Evolutionary conservation across 2,888 invertebrate species (phyloP).

Genomic region (Acanthosepion lycidas): DNA sequence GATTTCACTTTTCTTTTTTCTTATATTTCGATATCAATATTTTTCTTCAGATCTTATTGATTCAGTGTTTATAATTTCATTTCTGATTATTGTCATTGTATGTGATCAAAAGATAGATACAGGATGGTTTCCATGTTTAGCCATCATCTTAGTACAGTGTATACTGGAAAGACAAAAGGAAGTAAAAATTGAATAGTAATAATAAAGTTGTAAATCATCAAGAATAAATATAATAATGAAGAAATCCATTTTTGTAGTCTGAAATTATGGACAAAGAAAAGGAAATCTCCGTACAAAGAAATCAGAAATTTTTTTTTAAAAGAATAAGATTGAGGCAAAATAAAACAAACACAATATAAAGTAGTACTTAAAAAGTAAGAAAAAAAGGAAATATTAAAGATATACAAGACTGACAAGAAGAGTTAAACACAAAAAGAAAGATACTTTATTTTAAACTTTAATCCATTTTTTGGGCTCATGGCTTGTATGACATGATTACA

Average conservation of each 20-base stretch:
- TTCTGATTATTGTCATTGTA: background rate
- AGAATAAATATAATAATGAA: background rate
- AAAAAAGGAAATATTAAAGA: too few relatives aligned
- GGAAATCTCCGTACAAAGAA: background rate
- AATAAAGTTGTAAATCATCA: background rate
- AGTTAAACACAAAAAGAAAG: too few relatives aligned
- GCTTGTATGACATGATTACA: too few relatives aligned
- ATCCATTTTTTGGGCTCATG: too few relatives aligned
- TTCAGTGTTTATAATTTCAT: conserved; percentile 4
- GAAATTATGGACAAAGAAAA: background rate
- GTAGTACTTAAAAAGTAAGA: too few relatives aligned
- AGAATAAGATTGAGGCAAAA: too few relatives aligned
- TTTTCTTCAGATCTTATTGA: background rate
- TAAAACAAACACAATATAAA: too few relatives aligned
- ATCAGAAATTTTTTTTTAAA: background rate
- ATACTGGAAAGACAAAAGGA: background rate
- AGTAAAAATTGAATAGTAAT: background rate
- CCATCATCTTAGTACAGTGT: background rate
- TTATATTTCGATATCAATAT: background rate
- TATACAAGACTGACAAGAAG: too few relatives aligned
- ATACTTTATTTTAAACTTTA: too few relatives aligned
- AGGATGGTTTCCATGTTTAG: background rate
- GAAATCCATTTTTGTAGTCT: background rate
- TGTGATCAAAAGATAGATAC: background rate
- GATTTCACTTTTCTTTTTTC: too few relatives aligned